Percentiles rank a stretch among this genome's conserved stretches.
Evolutionary conservation across 2,888 invertebrate genomes (phyloP).

Genomic region (Aphelenchoides bicaudatus): DNA sequence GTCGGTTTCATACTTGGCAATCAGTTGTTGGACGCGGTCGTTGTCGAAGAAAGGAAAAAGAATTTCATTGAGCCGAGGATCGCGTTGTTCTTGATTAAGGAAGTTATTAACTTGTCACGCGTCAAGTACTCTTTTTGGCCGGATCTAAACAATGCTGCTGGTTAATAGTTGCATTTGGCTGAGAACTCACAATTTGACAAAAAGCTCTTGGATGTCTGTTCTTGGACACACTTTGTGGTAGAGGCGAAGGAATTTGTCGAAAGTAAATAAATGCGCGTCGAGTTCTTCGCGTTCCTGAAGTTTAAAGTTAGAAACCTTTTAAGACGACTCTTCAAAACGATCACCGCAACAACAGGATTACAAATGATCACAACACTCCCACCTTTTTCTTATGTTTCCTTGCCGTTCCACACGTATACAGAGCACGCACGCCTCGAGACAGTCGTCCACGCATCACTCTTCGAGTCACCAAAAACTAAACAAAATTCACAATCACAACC

Average conservation of each 20-base stretch:
- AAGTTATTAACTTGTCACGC: conserved; percentile 52
- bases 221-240: conserved; percentile 98
- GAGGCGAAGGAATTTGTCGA: conserved; percentile 94
- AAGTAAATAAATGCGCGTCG: conserved; percentile 88
- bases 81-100: conserved; percentile 76
- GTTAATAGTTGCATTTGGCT: neutral
- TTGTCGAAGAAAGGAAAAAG: conserved; percentile 93
- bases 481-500: conserved; percentile 30
- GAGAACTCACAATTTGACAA: conserved; percentile 63
- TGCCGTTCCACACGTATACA: conserved; percentile 48
- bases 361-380: neutral
- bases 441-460: conserved; percentile 45
- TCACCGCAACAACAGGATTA: neutral
- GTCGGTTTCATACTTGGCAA: conserved; percentile 72
- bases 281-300: conserved; percentile 78
- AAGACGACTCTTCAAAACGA: neutral
- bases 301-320: neutral
- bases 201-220: conserved; percentile 95
- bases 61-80: conserved; percentile 96
- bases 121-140: conserved; percentile 60
- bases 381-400: conserved; percentile 36
- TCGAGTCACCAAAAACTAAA: conserved; percentile 40
- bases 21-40: conserved; percentile 85
- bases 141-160: conserved; percentile 38
- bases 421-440: conserved; percentile 43